Base-by-base conservation (phyloP, 2,888 invertebrate species). In the Neoascia interrupta region DNA sequence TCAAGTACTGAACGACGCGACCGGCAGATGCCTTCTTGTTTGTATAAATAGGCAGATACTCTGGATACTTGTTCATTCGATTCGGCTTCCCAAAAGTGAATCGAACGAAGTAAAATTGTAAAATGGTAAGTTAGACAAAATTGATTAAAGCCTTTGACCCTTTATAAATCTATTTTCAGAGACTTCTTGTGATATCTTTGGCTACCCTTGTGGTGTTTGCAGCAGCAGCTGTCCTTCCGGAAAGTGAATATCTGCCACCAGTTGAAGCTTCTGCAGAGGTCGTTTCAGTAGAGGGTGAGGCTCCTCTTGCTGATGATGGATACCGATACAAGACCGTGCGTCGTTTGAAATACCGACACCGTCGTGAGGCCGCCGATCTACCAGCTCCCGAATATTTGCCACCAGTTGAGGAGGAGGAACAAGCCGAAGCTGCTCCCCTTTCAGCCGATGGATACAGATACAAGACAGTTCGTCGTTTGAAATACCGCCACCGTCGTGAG, bases 391-490 rank as follows among this genome's bases (percentile, higher is more conserved):
- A 85, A 19, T 86, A 86, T 56, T 74, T 85, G 72, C 85, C 85
- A 15, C 84, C 85, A 3, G 72, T 74, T n/a, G 80, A 68, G 18
- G 76, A 47, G 1, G 64, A 18, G 0, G 43, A 13, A 3, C 34
- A 53, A 13, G 15, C 63, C 4, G 66, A 81, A 73, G 49, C 64
- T 26, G 74, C 74, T 5, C 47, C 61, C 3, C 28, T 83, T 0
- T 66, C 82, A 18, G 83, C 85, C 81, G 86, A 87, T 83, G 86
- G 87, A 31, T 86, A 86, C 81, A 85, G 86, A 41, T 86, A 86
- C 83, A 86, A 86, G 82, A 84, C 84, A 34, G 84, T 86, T 1
- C 85, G 84, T 45, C 84, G 84, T 36, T 69, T 84, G 1, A 83
- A 81, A 49, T 37, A 69, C 10, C 85, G 85, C 28, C 84, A 83